A percentile compares a stretch with the other conserved stretches of the same genome.
Evolutionary conservation across 2,888 invertebrate species (phyloP).

Genomic region (Eulithis prunata): DNA sequence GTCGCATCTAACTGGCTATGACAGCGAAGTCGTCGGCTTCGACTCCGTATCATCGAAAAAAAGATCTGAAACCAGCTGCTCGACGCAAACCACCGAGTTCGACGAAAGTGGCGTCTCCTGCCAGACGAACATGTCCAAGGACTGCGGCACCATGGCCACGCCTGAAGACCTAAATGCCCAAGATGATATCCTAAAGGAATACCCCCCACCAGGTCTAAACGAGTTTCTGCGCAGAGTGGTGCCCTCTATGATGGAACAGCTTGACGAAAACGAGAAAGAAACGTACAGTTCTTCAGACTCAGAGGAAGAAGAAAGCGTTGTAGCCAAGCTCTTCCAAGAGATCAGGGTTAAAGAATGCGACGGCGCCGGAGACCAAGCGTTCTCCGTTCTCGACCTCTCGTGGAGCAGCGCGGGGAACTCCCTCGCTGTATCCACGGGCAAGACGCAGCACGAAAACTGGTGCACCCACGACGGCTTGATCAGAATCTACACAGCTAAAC

Average conservation of each 20-base stretch:
- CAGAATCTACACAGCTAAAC: slow-evolving; percentile 63
- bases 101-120: slow-evolving; percentile 51
- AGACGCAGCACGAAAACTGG: slow-evolving; percentile 68
- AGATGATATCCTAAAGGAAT: slow-evolving; percentile 56
- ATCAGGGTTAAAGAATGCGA: slow-evolving; percentile 53
- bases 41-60: slow-evolving; percentile 57
- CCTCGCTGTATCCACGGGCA: slow-evolving; percentile 66
- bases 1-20: slow-evolving; percentile 71
- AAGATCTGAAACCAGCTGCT: slow-evolving; percentile 47
- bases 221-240: slow-evolving; percentile 71
- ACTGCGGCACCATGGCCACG: slow-evolving; percentile 56
- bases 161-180: slow-evolving; percentile 59
- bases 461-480: slow-evolving; percentile 70
- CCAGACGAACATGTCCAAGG: slow-evolving; percentile 58
- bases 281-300: slow-evolving; percentile 67
- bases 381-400: slow-evolving; percentile 58
- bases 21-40: slow-evolving; percentile 71
- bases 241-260: slow-evolving; percentile 68
- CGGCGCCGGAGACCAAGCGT: slow-evolving; percentile 63
- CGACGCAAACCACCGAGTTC: slow-evolving; percentile 68
- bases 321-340: slow-evolving; percentile 66
- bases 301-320: slow-evolving; percentile 66
- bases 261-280: slow-evolving; percentile 62
- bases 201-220: slow-evolving; percentile 64
- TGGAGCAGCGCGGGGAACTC: slow-evolving; percentile 73